A percentile compares a stretch with the other conserved stretches of the same genome.
These are phyloP conservation scores for Xiphorhynchus elegans DNA, from an alignment of 2,113 vertebrate species.

Conservation along the genomic window DNA sequence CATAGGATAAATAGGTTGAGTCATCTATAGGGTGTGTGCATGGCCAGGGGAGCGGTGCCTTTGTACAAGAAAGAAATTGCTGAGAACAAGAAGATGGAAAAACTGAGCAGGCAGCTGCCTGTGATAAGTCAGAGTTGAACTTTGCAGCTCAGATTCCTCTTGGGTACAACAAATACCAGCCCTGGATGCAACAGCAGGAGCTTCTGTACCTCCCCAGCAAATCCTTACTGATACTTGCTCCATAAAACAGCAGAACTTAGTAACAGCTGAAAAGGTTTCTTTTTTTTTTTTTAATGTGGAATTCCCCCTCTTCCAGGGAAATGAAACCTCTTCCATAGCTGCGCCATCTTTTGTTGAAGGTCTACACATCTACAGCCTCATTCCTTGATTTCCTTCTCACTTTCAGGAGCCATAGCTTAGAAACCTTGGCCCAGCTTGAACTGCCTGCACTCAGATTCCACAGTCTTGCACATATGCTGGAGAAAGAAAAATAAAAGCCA, in stretches of 20 bases:
- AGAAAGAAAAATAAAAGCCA: neutral
- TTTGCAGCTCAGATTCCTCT: neutral
- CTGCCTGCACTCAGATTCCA: neutral
- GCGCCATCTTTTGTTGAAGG: neutral
- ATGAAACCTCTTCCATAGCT: neutral
- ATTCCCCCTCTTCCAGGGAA: neutral
- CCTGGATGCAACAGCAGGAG: neutral
- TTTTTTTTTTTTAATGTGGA: neutral
- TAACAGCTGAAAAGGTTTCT: neutral
- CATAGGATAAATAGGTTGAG: constrained; percentile 40
- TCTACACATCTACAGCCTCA: rapidly evolving
- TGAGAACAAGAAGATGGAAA: neutral
- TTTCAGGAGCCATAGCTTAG: neutral
- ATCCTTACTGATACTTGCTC: neutral
- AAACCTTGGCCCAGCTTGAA: neutral
- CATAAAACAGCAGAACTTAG: neutral
- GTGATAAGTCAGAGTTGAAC: neutral
- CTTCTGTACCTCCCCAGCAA: neutral
- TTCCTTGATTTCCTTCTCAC: neutral
- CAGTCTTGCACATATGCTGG: rapidly evolving
- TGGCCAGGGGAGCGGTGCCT: neutral
- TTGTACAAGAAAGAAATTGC: neutral
- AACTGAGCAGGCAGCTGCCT: neutral
- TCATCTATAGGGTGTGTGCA: constrained; percentile 27
- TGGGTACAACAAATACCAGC: neutral